Evolutionary conservation across 2,797 vertebrate species (phyloP).

Genomic region (Hybognathus amarus): DNA sequence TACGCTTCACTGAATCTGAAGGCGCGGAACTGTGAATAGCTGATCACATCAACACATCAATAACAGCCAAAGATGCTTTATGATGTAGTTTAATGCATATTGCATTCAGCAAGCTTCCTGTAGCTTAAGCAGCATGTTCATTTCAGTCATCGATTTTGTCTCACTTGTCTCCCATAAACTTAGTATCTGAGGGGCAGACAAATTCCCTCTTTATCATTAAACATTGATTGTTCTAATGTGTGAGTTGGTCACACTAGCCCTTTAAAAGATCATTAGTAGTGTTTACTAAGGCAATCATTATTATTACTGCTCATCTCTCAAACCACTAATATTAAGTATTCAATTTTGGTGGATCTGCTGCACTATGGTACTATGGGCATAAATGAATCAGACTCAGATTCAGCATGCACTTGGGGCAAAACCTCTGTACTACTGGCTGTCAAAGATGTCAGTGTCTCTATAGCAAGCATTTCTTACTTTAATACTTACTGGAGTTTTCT

Average conservation of each 20-base stretch:
- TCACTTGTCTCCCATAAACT: slow-evolving; percentile 15
- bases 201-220: slow-evolving; percentile 25
- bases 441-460: background rate
- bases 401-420: background rate
- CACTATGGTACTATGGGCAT: background rate
- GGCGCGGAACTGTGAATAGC: slow-evolving; percentile 1
- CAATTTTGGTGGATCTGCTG: background rate
- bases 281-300: background rate
- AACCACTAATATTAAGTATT: background rate
- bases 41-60: slow-evolving; percentile 36
- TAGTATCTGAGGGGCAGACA: slow-evolving; percentile 12
- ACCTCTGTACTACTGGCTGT: background rate
- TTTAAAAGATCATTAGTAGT: background rate
- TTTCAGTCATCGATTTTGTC: slow-evolving; percentile 27
- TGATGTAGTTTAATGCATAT: background rate
- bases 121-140: background rate
- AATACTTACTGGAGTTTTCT: background rate
- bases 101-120: slow-evolving; percentile 7
- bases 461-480: background rate
- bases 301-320: background rate
- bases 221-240: slow-evolving; percentile 33
- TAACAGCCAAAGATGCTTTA: slow-evolving; percentile 29
- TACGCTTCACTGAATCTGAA: background rate
- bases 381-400: background rate
- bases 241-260: background rate